Evolutionary conservation across 2,797 vertebrate species (phyloP).

Genomic region (Phoxinus dragarum): DNA sequence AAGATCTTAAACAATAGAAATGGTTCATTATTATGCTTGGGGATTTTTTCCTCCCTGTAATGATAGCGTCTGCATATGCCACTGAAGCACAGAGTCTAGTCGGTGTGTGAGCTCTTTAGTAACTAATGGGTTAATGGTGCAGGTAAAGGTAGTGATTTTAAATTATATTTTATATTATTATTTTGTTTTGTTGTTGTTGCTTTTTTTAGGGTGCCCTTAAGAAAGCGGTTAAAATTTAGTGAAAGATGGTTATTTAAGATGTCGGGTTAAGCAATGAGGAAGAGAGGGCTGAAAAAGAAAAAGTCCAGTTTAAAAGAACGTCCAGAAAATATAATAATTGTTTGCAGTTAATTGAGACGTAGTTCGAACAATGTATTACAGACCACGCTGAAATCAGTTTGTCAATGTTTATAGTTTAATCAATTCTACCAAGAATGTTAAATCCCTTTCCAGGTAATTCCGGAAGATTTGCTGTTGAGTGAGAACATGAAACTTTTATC

Average conservation of each 20-base stretch:
- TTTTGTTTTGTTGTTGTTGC: background rate
- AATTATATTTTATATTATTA: conserved; percentile 20
- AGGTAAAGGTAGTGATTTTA: conserved; percentile 4
- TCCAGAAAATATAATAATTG: background rate
- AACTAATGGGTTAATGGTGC: conserved; percentile 13
- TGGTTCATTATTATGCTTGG: conserved; percentile 57
- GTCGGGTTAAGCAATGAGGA: background rate
- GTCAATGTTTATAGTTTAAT: background rate
- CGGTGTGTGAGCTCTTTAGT: conserved; percentile 4
- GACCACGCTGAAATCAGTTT: background rate
- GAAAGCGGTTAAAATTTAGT: background rate
- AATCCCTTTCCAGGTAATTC: background rate
- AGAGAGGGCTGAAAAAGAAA: too few relatives aligned
- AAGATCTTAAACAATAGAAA: conserved; percentile 64
- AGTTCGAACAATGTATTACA: background rate
- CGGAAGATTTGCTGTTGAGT: background rate
- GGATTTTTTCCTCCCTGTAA: conserved; percentile 49
- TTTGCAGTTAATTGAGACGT: background rate
- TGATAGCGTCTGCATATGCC: conserved; percentile 12
- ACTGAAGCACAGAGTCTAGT: conserved; percentile 26
- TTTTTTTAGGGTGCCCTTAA: background rate
- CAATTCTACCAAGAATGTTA: background rate
- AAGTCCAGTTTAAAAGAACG: background rate
- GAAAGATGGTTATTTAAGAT: background rate
- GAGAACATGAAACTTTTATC: background rate